phyloP scores from a whole-genome alignment of 2,888 invertebrate species.

The Carpatolechia fugitivella region DNA sequence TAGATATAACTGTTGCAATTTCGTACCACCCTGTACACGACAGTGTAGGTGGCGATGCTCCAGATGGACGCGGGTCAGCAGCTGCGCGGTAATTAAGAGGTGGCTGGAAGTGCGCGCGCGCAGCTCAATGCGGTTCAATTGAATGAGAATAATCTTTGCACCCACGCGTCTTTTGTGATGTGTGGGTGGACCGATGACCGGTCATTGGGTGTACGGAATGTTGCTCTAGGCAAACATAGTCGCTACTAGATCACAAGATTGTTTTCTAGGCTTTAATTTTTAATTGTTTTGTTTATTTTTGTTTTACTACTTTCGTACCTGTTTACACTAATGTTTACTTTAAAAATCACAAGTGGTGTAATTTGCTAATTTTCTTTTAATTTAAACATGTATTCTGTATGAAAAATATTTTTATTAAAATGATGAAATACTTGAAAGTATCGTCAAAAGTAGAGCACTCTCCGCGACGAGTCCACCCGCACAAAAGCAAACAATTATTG shows the following conservation, averaged over 20 bases:
- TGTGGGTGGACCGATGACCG: conserved; percentile 77
- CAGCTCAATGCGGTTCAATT: conserved; percentile 77
- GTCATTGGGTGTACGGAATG: conserved; percentile 31
- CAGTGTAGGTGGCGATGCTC: conserved; percentile 69
- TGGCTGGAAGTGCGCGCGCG: conserved; percentile 76
- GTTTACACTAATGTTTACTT: neutral
- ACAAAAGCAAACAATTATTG: conserved; percentile 73
- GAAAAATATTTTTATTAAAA: no score
- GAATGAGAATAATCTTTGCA: conserved; percentile 80
- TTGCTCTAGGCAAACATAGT: conserved; percentile 55
- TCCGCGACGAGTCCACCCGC: conserved; percentile 27
- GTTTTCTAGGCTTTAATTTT: no score
- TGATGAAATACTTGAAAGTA: no score
- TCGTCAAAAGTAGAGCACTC: conserved; percentile 52
- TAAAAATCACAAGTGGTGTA: no score
- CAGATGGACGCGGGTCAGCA: conserved; percentile 77
- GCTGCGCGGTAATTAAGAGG: conserved; percentile 78
- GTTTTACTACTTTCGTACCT: neutral
- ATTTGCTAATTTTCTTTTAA: no score
- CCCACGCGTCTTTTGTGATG: conserved; percentile 73
- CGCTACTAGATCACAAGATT: neutral
- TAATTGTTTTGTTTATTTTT: neutral
- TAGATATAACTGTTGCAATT: no score
- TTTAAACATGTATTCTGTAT: no score
- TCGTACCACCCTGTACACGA: conserved; percentile 8